Percentiles rank a stretch among this genome's conserved stretches.
phyloP scores from a whole-genome alignment of 2,113 vertebrate genomes.

The Barnardius zonarius region DNA sequence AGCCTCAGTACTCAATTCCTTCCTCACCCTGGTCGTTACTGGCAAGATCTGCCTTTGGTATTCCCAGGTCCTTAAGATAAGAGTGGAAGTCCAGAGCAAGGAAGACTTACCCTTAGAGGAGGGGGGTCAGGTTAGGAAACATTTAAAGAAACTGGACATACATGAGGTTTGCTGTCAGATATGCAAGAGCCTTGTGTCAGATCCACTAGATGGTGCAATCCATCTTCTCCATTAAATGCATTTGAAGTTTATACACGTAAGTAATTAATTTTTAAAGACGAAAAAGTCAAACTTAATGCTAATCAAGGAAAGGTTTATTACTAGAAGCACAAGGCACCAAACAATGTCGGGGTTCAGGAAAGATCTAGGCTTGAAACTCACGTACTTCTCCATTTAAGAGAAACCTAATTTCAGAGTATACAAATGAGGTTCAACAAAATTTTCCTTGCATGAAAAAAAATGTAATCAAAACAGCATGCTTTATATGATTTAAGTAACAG shows the following conservation, averaged over 20 bases:
- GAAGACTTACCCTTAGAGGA: not conserved
- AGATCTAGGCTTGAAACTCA: not conserved
- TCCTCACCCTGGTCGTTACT: not conserved
- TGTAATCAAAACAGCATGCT: not conserved
- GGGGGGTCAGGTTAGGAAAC: not conserved
- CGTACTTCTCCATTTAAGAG: not conserved
- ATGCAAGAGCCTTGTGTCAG: conserved; percentile 1
- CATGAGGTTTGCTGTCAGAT: not conserved
- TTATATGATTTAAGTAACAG: not conserved
- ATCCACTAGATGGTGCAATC: conserved; percentile 78
- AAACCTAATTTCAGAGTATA: not conserved
- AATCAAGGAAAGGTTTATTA: not conserved
- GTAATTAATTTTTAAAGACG: not conserved
- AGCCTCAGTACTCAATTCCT: not conserved
- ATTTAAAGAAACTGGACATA: not conserved
- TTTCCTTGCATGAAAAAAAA: not conserved
- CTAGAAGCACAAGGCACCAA: not conserved
- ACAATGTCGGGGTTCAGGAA: not conserved
- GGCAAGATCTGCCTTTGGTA: not conserved
- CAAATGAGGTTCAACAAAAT: not conserved
- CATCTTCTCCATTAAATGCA: conserved; percentile 49
- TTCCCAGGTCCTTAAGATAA: not conserved
- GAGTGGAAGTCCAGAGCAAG: not conserved
- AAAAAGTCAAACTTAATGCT: not conserved
- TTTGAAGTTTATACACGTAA: not conserved